phyloP scores from a whole-genome alignment of 2,113 vertebrate species.

The Oreocharis arfaki region DNA sequence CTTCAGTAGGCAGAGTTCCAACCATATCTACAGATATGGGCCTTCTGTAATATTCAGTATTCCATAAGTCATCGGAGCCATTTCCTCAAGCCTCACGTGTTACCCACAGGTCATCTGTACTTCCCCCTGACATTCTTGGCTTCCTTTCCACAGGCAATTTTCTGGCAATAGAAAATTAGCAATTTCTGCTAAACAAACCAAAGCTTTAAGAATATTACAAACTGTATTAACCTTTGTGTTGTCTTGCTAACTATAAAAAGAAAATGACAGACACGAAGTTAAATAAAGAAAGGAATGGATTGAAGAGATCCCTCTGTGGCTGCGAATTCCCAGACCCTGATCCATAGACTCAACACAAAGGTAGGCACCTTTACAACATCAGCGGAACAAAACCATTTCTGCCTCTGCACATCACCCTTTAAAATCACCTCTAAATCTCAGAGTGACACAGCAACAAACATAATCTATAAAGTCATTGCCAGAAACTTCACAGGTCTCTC shows the following conservation, averaged over 20 bases:
- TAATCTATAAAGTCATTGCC: neutral
- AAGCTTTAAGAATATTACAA: neutral
- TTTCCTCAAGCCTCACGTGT: neutral
- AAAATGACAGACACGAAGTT: neutral
- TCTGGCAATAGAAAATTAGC: neutral
- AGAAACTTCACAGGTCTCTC: neutral
- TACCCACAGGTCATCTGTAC: neutral
- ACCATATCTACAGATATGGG: neutral
- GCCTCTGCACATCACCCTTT: neutral
- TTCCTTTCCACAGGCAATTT: neutral
- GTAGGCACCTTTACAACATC: neutral
- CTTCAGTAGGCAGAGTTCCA: neutral
- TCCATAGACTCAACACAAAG: neutral
- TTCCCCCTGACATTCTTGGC: fast-evolving
- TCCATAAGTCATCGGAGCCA: neutral
- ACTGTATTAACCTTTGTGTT: neutral
- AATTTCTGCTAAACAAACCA: neutral
- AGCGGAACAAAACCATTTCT: neutral
- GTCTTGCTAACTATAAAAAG: neutral
- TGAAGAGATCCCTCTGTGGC: neutral
- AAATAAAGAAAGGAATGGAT: neutral
- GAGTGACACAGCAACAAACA: neutral
- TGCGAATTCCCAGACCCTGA: neutral
- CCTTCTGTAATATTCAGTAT: neutral
- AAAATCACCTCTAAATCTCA: neutral